Evolutionary conservation across 2,797 vertebrate genomes (phyloP), one percentile per base, ranked within the genome.

Genomic region (Uromys caudimaculatus): DNA sequence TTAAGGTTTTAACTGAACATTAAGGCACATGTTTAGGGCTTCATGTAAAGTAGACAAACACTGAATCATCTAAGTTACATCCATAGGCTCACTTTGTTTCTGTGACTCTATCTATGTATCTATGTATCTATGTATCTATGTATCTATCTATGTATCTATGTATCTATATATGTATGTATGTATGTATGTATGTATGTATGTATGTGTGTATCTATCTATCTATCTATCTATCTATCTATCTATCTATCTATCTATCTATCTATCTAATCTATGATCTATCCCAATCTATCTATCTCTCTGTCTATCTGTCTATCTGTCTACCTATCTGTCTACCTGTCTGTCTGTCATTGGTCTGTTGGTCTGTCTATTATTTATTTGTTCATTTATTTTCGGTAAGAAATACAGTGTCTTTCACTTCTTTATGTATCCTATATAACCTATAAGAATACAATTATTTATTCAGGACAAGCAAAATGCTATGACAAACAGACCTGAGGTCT

Each of bases 301-400:
- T 77, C 27, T 44, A 29, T 76, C 44, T 27, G 2, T 76, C 64
- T 35, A 21, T 71, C 32, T 17, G 21, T 71, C 35, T 17, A 17
- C 8, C 47, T 29, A 3, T 73, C 19, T 71, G 19, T 76, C 24
- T 47, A 2, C 5, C 60, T 62, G 17, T 7, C 19, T 44, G 1
- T 4, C 3, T 44, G 8, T 8, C n/a, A n/a, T n/a, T n/a, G n/a
- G n/a, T n/a, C n/a, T 76, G 9, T 2, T 3, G 47, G 6, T 5
- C 16, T 44, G 2, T 44, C 23, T 41, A 27, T 75, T 41, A 10
- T 69, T 19, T 41, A 3, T 67, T 32, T 69, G 23, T 82, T 54
- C 8, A 52, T 58, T 60, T 60, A 62, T 73, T 92, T 93, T 94
- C 69, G 41, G 23, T 83, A 95, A 86, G 60, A 87, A 96, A 32